Base-by-base conservation (phyloP, 2,113 vertebrate genomes). In the Galbula dea region DNA sequence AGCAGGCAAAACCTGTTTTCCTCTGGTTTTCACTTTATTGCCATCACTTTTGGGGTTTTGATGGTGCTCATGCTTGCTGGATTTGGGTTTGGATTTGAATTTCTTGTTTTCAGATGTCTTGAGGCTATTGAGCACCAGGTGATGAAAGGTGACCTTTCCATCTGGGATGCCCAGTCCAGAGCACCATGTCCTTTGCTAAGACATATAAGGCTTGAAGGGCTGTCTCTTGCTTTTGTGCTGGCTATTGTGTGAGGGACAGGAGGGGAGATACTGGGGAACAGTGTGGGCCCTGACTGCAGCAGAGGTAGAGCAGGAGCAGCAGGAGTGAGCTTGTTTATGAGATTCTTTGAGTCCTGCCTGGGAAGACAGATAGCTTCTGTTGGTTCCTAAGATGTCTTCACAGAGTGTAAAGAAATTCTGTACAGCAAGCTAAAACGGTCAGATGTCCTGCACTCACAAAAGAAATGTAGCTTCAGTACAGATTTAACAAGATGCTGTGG, bases 111-210 rank as follows among this genome's bases (percentile, higher is more conserved):
- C 36, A 73, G 66, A 65, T 34, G 13, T 41, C 51, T 54, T 11
- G 5, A 83, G 59, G 48, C 65, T 63, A 24, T 9, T 65, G 79
- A 95, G 63, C 48, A 75, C 55, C 39, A 51, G 32, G 36, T 2
- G 27, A 90, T 89, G 45, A 84, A 88, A 94, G 76, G 16, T 8
- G 63, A 79, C 95, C 93, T 88, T 58, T 96, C 92, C 59, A 76
- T 36, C 2, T 5, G 78, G 48, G 74, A 59, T 59, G 94, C 71
- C 58, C 62, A 78, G 79, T 80, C 58, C 36, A 29, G 51, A 83
- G 67, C 72, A 74, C 67, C 29, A 4, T 2, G 29, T 87, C 71
- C 77, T 86, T 90, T 73, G 51, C 61, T 16, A 69, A 86, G 46
- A 46, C 13, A 6, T 3, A 24, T 13, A 16, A 45, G 17, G 27